Conservation (phyloP, 2,888 invertebrate species). For the Panopea generosa region DNA sequence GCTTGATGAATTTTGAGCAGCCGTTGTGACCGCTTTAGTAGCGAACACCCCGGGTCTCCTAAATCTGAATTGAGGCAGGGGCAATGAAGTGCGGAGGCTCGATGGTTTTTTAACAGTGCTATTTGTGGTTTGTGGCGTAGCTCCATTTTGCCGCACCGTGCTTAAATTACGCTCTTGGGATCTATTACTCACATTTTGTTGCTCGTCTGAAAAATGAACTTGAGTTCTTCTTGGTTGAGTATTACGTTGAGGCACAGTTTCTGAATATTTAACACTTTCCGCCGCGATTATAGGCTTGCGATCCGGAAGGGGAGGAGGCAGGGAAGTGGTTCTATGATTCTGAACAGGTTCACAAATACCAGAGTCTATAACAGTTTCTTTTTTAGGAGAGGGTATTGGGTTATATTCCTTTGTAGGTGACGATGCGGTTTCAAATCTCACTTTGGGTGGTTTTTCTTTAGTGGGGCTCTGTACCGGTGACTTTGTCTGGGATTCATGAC, state of each 20-base stretch:
- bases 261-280: conserved; percentile 35
- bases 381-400: conserved; percentile 4
- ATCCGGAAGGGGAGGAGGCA: conserved; percentile 54
- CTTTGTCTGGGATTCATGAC: conserved; percentile 24
- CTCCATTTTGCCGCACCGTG: conserved; percentile 46
- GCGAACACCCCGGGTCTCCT: conserved; percentile 51
- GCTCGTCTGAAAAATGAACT: conserved; percentile 65
- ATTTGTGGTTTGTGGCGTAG: conserved; percentile 20
- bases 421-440: conserved; percentile 38
- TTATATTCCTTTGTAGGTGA: conserved; percentile 33
- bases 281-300: conserved; percentile 54
- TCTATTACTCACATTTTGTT: conserved; percentile 47
- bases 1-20: conserved; percentile 18
- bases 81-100: conserved; percentile 58
- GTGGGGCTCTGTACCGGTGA: conserved; percentile 49
- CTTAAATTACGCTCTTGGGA: conserved; percentile 59
- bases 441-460: conserved; percentile 55
- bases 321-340: conserved; percentile 52
- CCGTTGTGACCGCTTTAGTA: conserved; percentile 21
- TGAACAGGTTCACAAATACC: conserved; percentile 53
- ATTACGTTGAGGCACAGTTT: conserved; percentile 32
- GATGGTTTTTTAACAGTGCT: conserved; percentile 41
- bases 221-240: conserved; percentile 39
- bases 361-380: conserved; percentile 46
- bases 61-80: conserved; percentile 61